phyloP scores from a whole-genome alignment of 1,140 invertebrate genomes.

The Oryctes rhinoceros region DNA sequence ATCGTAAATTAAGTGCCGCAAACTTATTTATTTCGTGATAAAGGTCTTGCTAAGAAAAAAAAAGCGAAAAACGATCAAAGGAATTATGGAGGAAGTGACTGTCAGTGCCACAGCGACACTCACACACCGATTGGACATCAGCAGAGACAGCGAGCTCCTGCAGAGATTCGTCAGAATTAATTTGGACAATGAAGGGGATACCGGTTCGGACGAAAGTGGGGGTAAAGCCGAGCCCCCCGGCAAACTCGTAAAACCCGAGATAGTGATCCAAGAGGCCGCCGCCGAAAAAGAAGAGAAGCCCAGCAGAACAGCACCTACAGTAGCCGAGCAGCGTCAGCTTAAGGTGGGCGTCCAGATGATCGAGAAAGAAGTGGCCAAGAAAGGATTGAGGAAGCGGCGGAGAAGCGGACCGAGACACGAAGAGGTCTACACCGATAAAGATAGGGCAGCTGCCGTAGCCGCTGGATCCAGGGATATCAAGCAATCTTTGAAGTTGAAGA shows the following conservation, averaged over 20 bases:
- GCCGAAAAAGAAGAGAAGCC: slow-evolving; percentile 46
- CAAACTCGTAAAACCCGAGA: not conserved
- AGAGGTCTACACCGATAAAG: slow-evolving; percentile 89
- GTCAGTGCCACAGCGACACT: slow-evolving; percentile 44
- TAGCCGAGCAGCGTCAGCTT: slow-evolving; percentile 29
- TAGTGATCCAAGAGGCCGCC: slow-evolving; percentile 16
- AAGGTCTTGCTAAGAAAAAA: not conserved
- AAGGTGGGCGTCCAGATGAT: slow-evolving; percentile 19
- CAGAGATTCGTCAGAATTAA: slow-evolving; percentile 78
- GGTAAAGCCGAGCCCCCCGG: slow-evolving; percentile 43
- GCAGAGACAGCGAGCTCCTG: slow-evolving; percentile 75
- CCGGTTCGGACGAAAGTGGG: slow-evolving; percentile 47
- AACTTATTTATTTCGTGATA: not conserved
- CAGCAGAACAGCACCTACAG: slow-evolving; percentile 40
- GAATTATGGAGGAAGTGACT: slow-evolving; percentile 48
- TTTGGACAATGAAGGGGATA: slow-evolving; percentile 54
- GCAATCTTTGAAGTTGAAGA: slow-evolving; percentile 80
- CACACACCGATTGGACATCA: slow-evolving; percentile 62
- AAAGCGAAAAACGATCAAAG: slow-evolving; percentile 39
- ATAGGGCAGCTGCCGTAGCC: slow-evolving; percentile 86
- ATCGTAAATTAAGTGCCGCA: slow-evolving; percentile 30
- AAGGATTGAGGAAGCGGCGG: slow-evolving; percentile 62
- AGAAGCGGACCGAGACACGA: slow-evolving; percentile 65
- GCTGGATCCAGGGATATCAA: slow-evolving; percentile 85
- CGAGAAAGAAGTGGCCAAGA: slow-evolving; percentile 61